Conservation (phyloP, 2,113 vertebrate species). For the Rissa tridactyla region DNA sequence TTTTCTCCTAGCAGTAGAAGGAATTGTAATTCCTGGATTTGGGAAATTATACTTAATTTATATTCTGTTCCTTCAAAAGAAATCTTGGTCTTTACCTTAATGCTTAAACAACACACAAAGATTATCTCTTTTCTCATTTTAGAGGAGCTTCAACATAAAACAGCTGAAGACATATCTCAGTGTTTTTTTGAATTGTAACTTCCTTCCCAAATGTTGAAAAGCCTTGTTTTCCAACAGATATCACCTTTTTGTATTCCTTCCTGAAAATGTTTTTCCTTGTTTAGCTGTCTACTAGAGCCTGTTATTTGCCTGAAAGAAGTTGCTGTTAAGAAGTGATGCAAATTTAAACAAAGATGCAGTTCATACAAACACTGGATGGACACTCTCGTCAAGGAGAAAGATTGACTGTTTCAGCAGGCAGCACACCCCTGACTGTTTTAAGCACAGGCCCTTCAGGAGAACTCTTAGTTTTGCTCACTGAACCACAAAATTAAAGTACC, state of each 20-base stretch:
- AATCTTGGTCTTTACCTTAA: not conserved
- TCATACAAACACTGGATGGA: not conserved
- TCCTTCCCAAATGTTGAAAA: not conserved
- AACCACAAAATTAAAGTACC: slow-evolving; percentile 80
- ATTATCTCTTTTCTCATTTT: not conserved
- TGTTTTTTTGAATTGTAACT: not conserved
- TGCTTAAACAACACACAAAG: not conserved
- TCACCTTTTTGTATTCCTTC: not conserved
- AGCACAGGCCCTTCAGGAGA: slow-evolving; percentile 65
- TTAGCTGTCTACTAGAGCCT: not conserved
- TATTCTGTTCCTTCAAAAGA: not conserved
- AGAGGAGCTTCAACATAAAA: not conserved
- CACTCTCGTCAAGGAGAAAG: slow-evolving; percentile 44
- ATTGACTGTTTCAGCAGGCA: slow-evolving; percentile 68
- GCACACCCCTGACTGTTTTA: slow-evolving; percentile 66
- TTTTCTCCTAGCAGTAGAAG: not conserved
- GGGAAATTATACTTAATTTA: not conserved
- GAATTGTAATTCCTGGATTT: not conserved
- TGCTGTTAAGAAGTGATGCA: not conserved
- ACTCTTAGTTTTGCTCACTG: slow-evolving; percentile 74
- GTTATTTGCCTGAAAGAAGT: not conserved
- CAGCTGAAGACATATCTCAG: not conserved
- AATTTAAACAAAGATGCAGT: not conserved
- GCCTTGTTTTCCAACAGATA: not conserved
- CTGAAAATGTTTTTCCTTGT: not conserved